These are phyloP conservation scores for Rhinolophus ferrumequinum DNA, from an alignment of 2,113 vertebrate species.

Conservation along the genomic window DNA sequence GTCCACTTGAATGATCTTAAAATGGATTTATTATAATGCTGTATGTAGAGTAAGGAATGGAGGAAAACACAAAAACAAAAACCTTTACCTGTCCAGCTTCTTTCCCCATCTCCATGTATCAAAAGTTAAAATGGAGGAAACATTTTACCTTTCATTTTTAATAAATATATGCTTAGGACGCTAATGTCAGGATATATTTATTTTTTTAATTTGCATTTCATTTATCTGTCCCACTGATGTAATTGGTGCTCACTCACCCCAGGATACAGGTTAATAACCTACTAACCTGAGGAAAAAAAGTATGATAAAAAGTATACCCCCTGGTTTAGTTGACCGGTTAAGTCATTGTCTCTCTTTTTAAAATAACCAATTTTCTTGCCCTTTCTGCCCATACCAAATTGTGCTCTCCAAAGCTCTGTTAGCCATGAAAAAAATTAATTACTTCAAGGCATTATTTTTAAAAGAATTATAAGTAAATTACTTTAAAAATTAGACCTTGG, in stretches of 20 bases:
- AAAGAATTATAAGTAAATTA: conserved; percentile 59
- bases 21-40: conserved; percentile 50
- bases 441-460: conserved; percentile 69
- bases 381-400: conserved; percentile 63
- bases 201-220: conserved; percentile 85
- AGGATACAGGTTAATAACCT: conserved; percentile 82
- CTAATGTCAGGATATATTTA: conserved; percentile 77
- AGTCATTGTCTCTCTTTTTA: conserved; percentile 69
- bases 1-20: background rate
- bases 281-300: conserved; percentile 78
- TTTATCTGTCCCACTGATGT: conserved; percentile 82
- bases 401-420: conserved; percentile 61
- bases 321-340: conserved; percentile 74
- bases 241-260: conserved; percentile 76
- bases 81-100: background rate
- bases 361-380: conserved; percentile 62
- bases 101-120: conserved; percentile 42
- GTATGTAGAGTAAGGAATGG: background rate
- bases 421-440: conserved; percentile 75
- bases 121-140: conserved; percentile 68
- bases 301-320: conserved; percentile 78
- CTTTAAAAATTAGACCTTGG: conserved; percentile 31
- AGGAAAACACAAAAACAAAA: background rate
- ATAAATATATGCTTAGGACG: conserved; percentile 76
- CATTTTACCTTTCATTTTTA: conserved; percentile 1